A percentile compares a stretch with the other conserved stretches of the same genome.
These are phyloP conservation scores for Euzetes globulus DNA, from an alignment of 2,888 invertebrate genomes.

Conservation along the genomic window DNA sequence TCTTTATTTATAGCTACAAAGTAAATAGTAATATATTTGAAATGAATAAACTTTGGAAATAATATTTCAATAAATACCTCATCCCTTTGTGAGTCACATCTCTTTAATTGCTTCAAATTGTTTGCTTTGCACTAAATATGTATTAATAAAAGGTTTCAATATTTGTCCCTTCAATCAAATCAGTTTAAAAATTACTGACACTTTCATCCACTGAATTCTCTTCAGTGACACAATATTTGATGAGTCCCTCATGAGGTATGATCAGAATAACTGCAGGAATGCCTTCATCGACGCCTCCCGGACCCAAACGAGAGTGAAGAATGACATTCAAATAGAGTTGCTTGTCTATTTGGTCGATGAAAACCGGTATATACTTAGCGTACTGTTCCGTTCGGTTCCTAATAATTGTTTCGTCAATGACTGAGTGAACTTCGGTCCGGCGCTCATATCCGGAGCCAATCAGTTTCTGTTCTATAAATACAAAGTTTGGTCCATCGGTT, in stretches of 20 bases:
- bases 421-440: not conserved
- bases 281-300: not conserved
- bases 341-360: not conserved
- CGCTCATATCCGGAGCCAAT: not conserved
- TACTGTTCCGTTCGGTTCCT: not conserved
- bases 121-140: no score
- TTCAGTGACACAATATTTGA: constrained; percentile 9
- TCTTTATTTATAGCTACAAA: no score
- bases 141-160: no score
- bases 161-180: no score
- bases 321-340: not conserved
- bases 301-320: not conserved
- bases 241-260: not conserved
- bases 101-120: no score
- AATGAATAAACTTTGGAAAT: no score
- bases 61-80: no score
- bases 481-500: constrained; percentile 1
- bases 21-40: no score
- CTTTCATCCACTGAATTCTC: not conserved
- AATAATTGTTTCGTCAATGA: not conserved
- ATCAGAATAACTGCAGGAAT: not conserved
- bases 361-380: not conserved
- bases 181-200: not conserved
- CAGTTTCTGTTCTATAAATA: not conserved
- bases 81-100: no score